Evolutionary conservation across 1,140 invertebrate genomes (phyloP), one percentile per base, ranked within the genome.

Genomic region (Meloidogyne hapla): DNA sequence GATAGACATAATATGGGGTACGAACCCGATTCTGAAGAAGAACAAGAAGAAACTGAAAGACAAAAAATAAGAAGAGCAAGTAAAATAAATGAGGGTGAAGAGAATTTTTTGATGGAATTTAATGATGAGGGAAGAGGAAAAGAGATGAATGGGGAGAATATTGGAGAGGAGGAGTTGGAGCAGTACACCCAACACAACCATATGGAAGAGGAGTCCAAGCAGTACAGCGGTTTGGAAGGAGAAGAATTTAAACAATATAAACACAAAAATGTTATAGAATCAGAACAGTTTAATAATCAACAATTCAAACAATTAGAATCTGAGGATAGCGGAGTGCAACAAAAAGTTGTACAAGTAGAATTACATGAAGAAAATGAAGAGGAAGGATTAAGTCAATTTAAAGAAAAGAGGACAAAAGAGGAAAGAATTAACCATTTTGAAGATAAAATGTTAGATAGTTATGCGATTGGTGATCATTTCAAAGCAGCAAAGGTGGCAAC

Each of bases 1-100:
- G 70, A 73, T 42, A 23, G 71, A 1, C 71, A 61, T 21, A 73
- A 73, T 26, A 28, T 65, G 18, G 71, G 71, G 18, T 73, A 73
- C 28, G 71, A 73, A 61, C 71, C 71, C 0, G 71, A 73, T 61
- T 73, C 71, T 23, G 71, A 73, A 23, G 71, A 72, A n/a, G 48
- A 63, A 64, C 23, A 69, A 8, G 68, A 21, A 28, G 33, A 70
- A 1, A 42, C 6, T 25, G 38, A 70, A 40, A 28, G 18, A 45
- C 40, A 3, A 70, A 45, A 61, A n/a, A 25, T 6, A 15, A 48
- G 23, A 61, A 61, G 45, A 28, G 69, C 25, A 9, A n/a, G 18
- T 45, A 26, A 70, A 40, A 33, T 61, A n/a, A n/a, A 25, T 26
- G 69, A 48, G n/a, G 33, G n/a, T 1, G 69, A 48, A 28, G n/a